Evolutionary conservation across 2,888 invertebrate species (phyloP).

Genomic region (Druceiella hillmani): DNA sequence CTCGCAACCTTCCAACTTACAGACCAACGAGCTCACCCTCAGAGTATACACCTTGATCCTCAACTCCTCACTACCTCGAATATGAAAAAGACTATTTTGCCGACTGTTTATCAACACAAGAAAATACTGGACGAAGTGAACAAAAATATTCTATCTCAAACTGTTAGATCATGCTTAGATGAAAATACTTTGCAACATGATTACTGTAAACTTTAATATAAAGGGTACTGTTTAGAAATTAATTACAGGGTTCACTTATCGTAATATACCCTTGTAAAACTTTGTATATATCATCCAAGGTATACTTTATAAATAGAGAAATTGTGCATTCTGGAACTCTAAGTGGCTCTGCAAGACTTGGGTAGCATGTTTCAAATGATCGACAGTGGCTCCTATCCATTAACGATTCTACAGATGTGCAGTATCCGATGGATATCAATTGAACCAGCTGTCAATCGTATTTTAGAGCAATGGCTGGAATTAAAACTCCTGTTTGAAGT

Average conservation of each 20-base stretch:
- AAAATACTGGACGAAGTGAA: conserved; percentile 29
- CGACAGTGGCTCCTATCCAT: no score
- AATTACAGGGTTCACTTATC: no score
- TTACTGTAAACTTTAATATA: no score
- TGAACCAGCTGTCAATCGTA: no score
- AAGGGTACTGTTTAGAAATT: no score
- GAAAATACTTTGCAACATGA: no score
- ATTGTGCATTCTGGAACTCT: background rate
- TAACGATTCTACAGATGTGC: no score
- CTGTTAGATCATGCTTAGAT: conserved; percentile 21
- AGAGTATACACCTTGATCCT: conserved; percentile 12
- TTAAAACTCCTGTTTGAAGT: no score
- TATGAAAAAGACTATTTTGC: conserved; percentile 31
- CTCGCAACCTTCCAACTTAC: conserved; percentile 22
- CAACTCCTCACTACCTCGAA: conserved; percentile 28
- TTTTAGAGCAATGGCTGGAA: no score
- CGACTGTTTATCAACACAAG: conserved; percentile 29
- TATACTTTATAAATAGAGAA: background rate
- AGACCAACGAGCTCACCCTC: no score
- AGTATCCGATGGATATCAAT: no score
- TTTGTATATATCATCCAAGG: background rate
- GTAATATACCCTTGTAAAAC: conserved; percentile 1
- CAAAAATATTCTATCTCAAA: conserved; percentile 29
- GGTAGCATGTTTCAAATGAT: no score
- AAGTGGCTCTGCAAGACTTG: background rate